Evolutionary conservation across 2,888 invertebrate genomes (phyloP).

Genomic region (Empis livida): DNA sequence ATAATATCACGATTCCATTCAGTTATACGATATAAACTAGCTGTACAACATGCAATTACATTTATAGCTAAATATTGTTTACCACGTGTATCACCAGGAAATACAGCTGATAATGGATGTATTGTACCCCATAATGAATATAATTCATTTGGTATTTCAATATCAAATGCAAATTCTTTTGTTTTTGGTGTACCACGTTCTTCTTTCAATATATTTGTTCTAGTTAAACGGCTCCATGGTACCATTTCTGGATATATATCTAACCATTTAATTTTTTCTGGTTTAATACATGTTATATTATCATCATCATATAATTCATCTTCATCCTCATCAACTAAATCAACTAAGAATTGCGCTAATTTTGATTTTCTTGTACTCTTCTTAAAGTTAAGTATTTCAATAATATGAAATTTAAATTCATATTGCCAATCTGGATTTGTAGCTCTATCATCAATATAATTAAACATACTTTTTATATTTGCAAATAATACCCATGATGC

Average conservation of each 20-base stretch:
- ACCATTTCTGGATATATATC: conserved; percentile 26
- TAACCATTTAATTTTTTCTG: conserved; percentile 29
- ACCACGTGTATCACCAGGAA: conserved; percentile 42
- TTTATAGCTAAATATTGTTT: conserved; percentile 50
- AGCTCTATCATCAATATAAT: conserved; percentile 24
- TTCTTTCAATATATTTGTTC: conserved; percentile 23
- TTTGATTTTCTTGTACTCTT: conserved; percentile 15
- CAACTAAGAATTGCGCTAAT: conserved; percentile 14
- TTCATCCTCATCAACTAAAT: conserved; percentile 1
- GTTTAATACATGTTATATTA: conserved; percentile 21
- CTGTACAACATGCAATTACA: conserved; percentile 45
- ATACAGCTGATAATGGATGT: conserved; percentile 46
- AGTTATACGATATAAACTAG: conserved; percentile 43
- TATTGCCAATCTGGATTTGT: conserved; percentile 21
- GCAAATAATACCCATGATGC: conserved; percentile 32
- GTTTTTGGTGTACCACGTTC: conserved; percentile 23
- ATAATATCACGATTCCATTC: conserved; percentile 51
- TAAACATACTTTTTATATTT: conserved; percentile 20
- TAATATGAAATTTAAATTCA: conserved; percentile 23
- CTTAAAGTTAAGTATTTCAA: conserved; percentile 26
- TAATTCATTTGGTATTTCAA: conserved; percentile 53
- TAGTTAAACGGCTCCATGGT: conserved; percentile 27
- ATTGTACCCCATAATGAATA: conserved; percentile 55
- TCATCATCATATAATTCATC: conserved; percentile 1
- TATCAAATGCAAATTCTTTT: conserved; percentile 47